Conservation (phyloP, 2,888 invertebrate species). For the Sinopyrophorus schimmeli region DNA sequence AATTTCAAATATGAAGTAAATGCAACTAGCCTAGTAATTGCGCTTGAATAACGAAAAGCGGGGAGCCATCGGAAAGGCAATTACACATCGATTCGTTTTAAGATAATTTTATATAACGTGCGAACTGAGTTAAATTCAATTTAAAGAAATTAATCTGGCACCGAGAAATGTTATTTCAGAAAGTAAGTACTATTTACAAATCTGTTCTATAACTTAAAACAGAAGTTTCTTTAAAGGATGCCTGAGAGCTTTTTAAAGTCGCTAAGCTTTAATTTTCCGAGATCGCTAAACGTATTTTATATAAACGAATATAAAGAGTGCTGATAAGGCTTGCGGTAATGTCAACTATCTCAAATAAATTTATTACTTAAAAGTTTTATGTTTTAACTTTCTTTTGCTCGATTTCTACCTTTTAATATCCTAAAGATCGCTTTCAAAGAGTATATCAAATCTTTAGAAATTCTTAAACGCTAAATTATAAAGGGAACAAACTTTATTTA, state of each 20-base stretch:
- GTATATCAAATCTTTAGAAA: no score
- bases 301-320: slow-evolving; percentile 8
- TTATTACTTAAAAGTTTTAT: slow-evolving; percentile 11
- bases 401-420: no score
- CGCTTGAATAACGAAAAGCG: slow-evolving; percentile 16
- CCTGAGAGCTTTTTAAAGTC: background rate
- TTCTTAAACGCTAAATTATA: no score
- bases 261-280: slow-evolving; percentile 14
- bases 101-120: background rate
- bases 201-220: slow-evolving; percentile 4
- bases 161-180: slow-evolving; percentile 3
- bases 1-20: slow-evolving; percentile 19
- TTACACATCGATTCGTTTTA: slow-evolving; percentile 8
- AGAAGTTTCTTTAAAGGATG: background rate
- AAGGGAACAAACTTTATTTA: no score
- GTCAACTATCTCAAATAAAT: slow-evolving; percentile 15
- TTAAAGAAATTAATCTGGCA: slow-evolving; percentile 12
- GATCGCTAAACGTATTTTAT: slow-evolving; percentile 4
- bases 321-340: slow-evolving; percentile 10
- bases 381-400: no score
- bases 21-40: slow-evolving; percentile 15
- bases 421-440: no score
- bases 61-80: slow-evolving; percentile 13
- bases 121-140: slow-evolving; percentile 8
- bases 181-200: slow-evolving; percentile 10